Percentiles rank a stretch among this genome's conserved stretches.
These are phyloP conservation scores for Dallia pectoralis DNA, from an alignment of 2,797 vertebrate species.

Conservation along the genomic window DNA sequence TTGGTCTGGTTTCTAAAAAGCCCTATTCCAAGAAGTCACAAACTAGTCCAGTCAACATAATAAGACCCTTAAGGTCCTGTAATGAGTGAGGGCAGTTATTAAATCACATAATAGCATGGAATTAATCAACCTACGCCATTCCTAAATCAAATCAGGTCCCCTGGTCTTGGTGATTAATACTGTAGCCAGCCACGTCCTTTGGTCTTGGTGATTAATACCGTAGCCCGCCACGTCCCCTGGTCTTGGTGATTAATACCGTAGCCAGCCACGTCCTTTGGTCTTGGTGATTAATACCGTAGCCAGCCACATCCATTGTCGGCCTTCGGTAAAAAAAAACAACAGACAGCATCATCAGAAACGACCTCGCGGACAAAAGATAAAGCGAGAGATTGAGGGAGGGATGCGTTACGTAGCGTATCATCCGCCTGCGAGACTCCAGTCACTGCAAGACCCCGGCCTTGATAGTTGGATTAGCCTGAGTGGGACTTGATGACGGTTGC, in stretches of 20 bases:
- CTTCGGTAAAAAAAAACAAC: constrained; percentile 18
- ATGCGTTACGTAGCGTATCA: constrained; percentile 22
- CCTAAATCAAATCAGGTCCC: neutral
- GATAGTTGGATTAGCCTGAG: constrained; percentile 66
- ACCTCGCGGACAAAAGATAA: constrained; percentile 45
- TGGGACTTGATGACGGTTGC: constrained; percentile 72
- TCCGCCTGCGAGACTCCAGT: constrained; percentile 46
- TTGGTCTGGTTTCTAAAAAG: neutral
- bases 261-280: neutral
- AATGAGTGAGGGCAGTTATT: neutral
- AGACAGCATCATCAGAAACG: constrained; percentile 27
- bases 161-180: neutral
- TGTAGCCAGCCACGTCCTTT: neutral
- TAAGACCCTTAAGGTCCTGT: neutral
- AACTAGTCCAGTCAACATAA: neutral
- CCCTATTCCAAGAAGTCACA: neutral
- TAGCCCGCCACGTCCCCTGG: neutral
- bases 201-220: neutral
- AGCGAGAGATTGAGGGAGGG: constrained; percentile 33
- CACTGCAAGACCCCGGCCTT: constrained; percentile 50
- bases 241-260: neutral
- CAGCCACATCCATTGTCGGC: constrained; percentile 1
- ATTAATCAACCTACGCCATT: neutral
- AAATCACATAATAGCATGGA: neutral
- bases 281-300: neutral